Conservation (phyloP, 2,888 invertebrate genomes). For the Drosophila antonietae region DNA sequence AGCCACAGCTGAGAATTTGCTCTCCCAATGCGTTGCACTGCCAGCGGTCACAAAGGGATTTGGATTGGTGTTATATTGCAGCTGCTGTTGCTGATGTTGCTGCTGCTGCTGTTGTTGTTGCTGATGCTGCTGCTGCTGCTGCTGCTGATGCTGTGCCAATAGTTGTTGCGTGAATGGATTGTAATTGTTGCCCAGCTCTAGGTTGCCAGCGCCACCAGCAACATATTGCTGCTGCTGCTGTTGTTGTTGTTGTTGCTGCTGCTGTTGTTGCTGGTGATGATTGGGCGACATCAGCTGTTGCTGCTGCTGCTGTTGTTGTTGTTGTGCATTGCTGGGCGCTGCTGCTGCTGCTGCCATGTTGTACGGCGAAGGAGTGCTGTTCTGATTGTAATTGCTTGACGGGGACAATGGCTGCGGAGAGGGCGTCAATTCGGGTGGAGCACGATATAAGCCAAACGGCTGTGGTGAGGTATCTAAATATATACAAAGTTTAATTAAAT, state of each 20-base stretch:
- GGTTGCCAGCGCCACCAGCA: slow-evolving; percentile 30
- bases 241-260: slow-evolving; percentile 62
- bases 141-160: slow-evolving; percentile 61
- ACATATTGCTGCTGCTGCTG: slow-evolving; percentile 61
- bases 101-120: slow-evolving; percentile 61
- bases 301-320: slow-evolving; percentile 42
- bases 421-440: slow-evolving; percentile 81
- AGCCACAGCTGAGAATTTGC: slow-evolving; percentile 66
- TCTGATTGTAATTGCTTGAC: slow-evolving; percentile 77
- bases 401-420: slow-evolving; percentile 84
- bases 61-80: slow-evolving; percentile 67
- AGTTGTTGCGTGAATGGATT: slow-evolving; percentile 70
- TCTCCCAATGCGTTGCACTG: slow-evolving; percentile 60
- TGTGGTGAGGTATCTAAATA: slow-evolving; percentile 82
- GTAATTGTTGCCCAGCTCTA: slow-evolving; percentile 61
- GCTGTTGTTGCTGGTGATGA: slow-evolving; percentile 70
- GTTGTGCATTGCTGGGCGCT: slow-evolving; percentile 59
- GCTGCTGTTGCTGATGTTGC: slow-evolving; percentile 59
- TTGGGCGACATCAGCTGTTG: slow-evolving; percentile 72
- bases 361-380: slow-evolving; percentile 83
- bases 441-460: slow-evolving; percentile 79
- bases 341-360: slow-evolving; percentile 64
- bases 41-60: slow-evolving; percentile 69
- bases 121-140: slow-evolving; percentile 62
- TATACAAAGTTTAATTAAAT: neutral